Conservation (phyloP, 2,888 invertebrate species). For the Drosophila conformis region DNA sequence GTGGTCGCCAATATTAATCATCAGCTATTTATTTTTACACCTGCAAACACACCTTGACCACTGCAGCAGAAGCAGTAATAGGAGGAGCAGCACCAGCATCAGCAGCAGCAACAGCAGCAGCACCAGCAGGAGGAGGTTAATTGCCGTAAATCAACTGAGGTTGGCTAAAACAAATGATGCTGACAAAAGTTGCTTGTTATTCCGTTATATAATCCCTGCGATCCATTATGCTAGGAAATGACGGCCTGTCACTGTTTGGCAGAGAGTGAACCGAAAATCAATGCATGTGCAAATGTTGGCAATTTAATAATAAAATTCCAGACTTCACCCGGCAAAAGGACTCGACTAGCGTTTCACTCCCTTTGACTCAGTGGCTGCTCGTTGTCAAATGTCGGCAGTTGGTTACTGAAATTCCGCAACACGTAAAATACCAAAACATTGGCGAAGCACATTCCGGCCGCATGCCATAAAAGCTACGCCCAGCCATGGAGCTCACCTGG, state of each 20-base stretch:
- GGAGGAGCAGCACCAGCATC: background rate
- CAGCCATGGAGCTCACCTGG: constrained; percentile 24
- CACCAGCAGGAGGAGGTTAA: background rate
- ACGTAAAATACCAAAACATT: constrained; percentile 65
- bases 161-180: constrained; percentile 43
- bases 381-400: constrained; percentile 61
- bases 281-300: constrained; percentile 57
- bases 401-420: constrained; percentile 67
- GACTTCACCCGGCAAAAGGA: background rate
- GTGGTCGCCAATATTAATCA: constrained; percentile 58
- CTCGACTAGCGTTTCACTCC: constrained; percentile 40
- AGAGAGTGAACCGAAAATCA: constrained; percentile 22
- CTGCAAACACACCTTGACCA: constrained; percentile 10
- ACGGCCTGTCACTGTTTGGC: constrained; percentile 29
- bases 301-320: constrained; percentile 75
- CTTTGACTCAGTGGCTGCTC: constrained; percentile 39
- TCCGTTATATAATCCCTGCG: constrained; percentile 41
- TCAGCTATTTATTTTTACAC: constrained; percentile 47
- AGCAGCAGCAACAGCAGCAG: background rate
- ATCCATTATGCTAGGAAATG: constrained; percentile 36
- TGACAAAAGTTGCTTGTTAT: constrained; percentile 51
- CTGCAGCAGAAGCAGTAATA: background rate
- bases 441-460: constrained; percentile 49
- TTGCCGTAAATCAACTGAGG: constrained; percentile 38
- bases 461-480: constrained; percentile 48